Base-by-base conservation (phyloP, 1,140 invertebrate species). In the Sminthurinus signatus region DNA sequence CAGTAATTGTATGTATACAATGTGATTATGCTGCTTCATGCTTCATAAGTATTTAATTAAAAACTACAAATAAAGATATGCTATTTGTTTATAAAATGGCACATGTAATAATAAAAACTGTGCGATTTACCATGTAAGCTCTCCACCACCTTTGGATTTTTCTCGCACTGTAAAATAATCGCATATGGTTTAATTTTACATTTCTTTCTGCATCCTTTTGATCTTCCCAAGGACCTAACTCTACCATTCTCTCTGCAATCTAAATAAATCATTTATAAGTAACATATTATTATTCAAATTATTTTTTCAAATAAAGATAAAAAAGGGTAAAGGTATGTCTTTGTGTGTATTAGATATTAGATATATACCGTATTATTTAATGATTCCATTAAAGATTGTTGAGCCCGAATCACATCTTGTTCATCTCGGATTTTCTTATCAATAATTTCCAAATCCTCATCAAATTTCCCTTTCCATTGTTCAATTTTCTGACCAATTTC, bases 101-200 rank as follows among this genome's bases (percentile, higher is more conserved):
- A n/a, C n/a, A n/a, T n/a, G n/a, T n/a, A 44, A 43, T 29, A 46
- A 46, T 51, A 54, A 48, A 58, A 43, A 8, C 31, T 56, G 25
- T 52, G 44, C 62, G 32, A 27, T 28, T 64, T 60, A 72, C 67
- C 67, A 72, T 72, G 56, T 62, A 65, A 25, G 14, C 36, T 57
- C 67, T 46, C 70, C 70, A 72, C 70, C 70, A 72, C 23, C 70
- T 57, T 46, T 72, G 70, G 46, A 72, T 67, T 65, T 72, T 72
- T 17, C 62, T 27, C 15, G 62, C 64, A 31, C 14, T 54, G 39
- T 62, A 57, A 48, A 51, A 69, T 12, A 66, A 27, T 25, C 67
- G 56, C 25, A 69, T 42, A 43, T 64, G 15, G 0, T 55, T 43
- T 46, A 51, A 2, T 43, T 68, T 51, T 29, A 48, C 62, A n/a